Conservation (phyloP, 2,113 vertebrate genomes). For the Indri indri region DNA sequence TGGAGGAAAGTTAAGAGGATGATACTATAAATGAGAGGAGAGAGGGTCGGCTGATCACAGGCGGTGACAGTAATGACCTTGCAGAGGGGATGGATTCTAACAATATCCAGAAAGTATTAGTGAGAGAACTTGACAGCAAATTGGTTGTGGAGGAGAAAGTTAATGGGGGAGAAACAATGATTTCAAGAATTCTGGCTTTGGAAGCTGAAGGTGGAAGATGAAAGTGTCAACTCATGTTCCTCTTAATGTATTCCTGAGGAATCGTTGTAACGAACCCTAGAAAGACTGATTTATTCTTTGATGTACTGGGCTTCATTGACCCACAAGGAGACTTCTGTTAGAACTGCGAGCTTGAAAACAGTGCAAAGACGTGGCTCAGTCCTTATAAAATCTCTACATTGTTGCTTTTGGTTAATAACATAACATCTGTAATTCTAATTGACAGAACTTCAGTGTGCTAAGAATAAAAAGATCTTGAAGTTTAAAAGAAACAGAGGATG, state of each 20-base stretch:
- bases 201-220: not conserved
- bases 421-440: not conserved
- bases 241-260: conserved; percentile 28
- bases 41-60: not conserved
- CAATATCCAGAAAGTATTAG: not conserved
- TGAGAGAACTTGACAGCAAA: conserved; percentile 7
- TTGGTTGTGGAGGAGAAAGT: not conserved
- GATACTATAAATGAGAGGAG: not conserved
- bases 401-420: not conserved
- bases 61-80: not conserved
- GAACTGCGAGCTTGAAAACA: not conserved
- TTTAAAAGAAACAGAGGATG: not conserved
- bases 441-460: not conserved
- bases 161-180: conserved; percentile 36
- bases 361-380: not conserved
- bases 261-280: not conserved
- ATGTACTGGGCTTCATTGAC: not conserved
- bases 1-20: not conserved
- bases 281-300: conserved; percentile 7
- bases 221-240: not conserved
- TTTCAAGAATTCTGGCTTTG: conserved; percentile 24
- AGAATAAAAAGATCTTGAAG: not conserved
- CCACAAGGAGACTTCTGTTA: not conserved
- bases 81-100: not conserved
- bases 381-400: not conserved